These are phyloP conservation scores for Brachyhypopomus occidentalis DNA, from an alignment of 2,113 vertebrate species.

Conservation along the genomic window DNA sequence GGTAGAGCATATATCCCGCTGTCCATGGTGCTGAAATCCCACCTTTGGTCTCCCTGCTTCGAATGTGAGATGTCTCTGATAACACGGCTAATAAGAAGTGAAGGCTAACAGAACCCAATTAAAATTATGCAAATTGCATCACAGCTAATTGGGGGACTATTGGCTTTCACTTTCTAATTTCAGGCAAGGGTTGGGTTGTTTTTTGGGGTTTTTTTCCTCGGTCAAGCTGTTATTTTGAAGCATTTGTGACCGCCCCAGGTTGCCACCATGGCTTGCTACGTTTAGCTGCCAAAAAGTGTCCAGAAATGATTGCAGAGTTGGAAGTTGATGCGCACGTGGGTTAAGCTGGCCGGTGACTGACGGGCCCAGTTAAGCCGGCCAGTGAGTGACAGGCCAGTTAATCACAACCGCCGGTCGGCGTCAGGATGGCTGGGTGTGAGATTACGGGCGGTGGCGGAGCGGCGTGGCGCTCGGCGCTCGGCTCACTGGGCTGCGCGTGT, in stretches of 20 bases:
- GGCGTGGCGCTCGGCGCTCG: neutral
- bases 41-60: neutral
- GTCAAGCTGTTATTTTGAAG: neutral
- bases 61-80: constrained; percentile 8
- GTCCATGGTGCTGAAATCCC: constrained; percentile 10
- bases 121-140: constrained; percentile 45
- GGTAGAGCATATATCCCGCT: neutral
- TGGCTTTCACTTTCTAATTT: constrained; percentile 12
- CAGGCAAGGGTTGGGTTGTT: neutral
- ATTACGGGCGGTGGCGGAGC: constrained; percentile 11
- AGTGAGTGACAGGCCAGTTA: neutral
- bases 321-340: constrained; percentile 24
- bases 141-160: constrained; percentile 21
- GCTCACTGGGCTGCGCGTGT: neutral
- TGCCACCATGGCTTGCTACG: too few species aligned
- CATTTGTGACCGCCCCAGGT: too few species aligned
- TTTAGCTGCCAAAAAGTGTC: constrained; percentile 1
- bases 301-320: neutral
- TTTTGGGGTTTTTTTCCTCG: neutral
- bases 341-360: constrained; percentile 20
- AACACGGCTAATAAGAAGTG: constrained; percentile 38
- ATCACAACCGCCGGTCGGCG: constrained; percentile 14
- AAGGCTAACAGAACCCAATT: constrained; percentile 48
- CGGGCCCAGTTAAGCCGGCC: constrained; percentile 4
- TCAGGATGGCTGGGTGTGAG: constrained; percentile 35